phyloP scores from a whole-genome alignment of 2,113 vertebrate genomes.

The Zosterops borbonicus region DNA sequence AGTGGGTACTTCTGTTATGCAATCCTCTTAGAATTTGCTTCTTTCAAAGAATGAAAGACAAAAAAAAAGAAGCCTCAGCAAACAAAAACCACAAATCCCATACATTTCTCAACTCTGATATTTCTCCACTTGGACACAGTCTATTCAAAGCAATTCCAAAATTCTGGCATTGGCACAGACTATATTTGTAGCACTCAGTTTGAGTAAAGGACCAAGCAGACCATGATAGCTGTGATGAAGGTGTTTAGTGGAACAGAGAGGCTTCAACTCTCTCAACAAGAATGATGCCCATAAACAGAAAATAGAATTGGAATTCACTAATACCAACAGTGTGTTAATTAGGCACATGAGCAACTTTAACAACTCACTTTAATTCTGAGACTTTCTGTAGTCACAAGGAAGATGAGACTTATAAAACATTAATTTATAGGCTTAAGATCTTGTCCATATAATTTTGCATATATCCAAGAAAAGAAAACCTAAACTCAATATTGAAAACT shows the following conservation, averaged over 20 bases:
- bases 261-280: neutral
- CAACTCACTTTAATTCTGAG: neutral
- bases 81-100: conserved; percentile 8
- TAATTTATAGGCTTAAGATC: neutral
- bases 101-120: conserved; percentile 22
- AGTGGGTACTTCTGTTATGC: conserved; percentile 13
- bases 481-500: neutral
- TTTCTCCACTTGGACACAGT: neutral
- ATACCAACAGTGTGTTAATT: neutral
- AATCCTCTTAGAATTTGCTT: conserved; percentile 8
- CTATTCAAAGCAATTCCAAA: neutral
- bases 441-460: neutral
- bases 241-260: neutral
- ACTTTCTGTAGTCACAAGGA: neutral
- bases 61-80: neutral
- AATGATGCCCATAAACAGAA: neutral
- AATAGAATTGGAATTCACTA: neutral
- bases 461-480: neutral
- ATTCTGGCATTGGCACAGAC: neutral
- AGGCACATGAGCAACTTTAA: neutral
- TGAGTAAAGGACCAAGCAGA: neutral
- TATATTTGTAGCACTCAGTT: neutral
- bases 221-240: neutral
- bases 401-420: neutral
- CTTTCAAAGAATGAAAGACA: conserved; percentile 24